Percentiles rank a stretch among this genome's conserved stretches.
Evolutionary conservation across 2,113 vertebrate species (phyloP).

Genomic region (Eulacestoma nigropectus): DNA sequence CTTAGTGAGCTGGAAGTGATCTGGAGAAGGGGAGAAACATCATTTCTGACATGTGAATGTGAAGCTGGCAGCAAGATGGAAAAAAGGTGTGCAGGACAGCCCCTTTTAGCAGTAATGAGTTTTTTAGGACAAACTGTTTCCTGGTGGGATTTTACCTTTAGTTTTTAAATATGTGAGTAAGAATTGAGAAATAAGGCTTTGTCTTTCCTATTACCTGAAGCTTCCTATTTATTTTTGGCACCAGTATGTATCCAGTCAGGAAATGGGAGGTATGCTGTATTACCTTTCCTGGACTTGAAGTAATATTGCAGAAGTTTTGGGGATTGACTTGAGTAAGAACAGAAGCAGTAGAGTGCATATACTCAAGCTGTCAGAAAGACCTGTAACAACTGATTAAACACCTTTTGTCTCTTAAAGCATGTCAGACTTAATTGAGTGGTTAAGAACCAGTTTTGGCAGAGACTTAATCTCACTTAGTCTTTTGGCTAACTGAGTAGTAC

Average conservation of each 20-base stretch:
- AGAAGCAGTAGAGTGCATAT: neutral
- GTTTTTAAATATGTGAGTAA: neutral
- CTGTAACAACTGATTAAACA: conserved; percentile 9
- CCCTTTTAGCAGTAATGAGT: neutral
- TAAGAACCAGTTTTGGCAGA: conserved; percentile 47
- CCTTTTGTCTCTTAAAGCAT: conserved; percentile 36
- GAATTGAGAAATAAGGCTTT: neutral
- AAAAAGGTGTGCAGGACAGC: neutral
- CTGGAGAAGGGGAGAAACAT: neutral
- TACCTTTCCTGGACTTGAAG: neutral
- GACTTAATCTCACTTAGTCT: conserved; percentile 48
- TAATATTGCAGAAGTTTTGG: neutral
- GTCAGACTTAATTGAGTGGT: conserved; percentile 52
- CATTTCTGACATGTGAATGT: neutral
- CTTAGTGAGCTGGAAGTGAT: neutral
- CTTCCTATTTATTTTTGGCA: neutral
- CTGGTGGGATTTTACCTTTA: neutral
- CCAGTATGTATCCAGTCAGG: neutral
- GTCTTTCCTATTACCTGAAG: neutral
- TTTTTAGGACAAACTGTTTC: neutral
- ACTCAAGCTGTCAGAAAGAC: conserved; percentile 28
- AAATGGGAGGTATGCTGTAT: neutral
- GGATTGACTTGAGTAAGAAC: neutral
- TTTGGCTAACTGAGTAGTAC: conserved; percentile 40
- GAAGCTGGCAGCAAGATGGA: neutral